A percentile compares a stretch with the other conserved stretches of the same genome.
These are phyloP conservation scores for Drosophila melanosoma DNA, from an alignment of 2,888 invertebrate genomes.

Conservation along the genomic window DNA sequence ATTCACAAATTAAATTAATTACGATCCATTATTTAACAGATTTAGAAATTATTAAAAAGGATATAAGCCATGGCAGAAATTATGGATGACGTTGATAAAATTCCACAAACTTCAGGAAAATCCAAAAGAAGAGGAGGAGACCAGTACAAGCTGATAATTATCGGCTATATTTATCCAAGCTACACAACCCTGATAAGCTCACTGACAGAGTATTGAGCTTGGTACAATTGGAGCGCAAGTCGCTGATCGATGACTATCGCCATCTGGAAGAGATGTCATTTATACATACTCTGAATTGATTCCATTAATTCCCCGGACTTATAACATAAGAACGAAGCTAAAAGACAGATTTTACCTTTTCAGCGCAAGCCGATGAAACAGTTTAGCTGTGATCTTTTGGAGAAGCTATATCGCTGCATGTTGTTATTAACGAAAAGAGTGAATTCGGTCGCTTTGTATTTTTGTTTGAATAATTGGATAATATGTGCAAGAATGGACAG, in stretches of 20 bases:
- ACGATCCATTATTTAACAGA: background rate
- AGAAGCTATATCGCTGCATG: slow-evolving; percentile 43
- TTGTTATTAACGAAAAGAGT: slow-evolving; percentile 38
- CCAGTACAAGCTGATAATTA: slow-evolving; percentile 43
- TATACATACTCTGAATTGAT: background rate
- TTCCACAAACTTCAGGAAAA: background rate
- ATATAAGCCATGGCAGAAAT: background rate
- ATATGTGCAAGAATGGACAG: slow-evolving; percentile 35
- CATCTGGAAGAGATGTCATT: slow-evolving; percentile 50
- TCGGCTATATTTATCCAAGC: slow-evolving; percentile 43
- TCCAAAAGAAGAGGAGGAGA: background rate
- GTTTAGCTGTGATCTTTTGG: slow-evolving; percentile 30
- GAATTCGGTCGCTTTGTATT: slow-evolving; percentile 32
- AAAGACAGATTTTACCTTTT: slow-evolving; percentile 14
- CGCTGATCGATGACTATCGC: slow-evolving; percentile 67
- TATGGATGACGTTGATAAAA: background rate
- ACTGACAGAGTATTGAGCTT: slow-evolving; percentile 48
- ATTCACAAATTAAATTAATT: slow-evolving; percentile 35
- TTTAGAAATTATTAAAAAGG: slow-evolving; percentile 1
- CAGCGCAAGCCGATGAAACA: slow-evolving; percentile 17
- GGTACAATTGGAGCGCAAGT: slow-evolving; percentile 40
- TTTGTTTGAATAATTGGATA: slow-evolving; percentile 50
- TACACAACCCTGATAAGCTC: slow-evolving; percentile 46
- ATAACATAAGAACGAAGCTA: slow-evolving; percentile 1
- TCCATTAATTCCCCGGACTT: accelerated